Conservation (phyloP, 1,140 invertebrate species). For the Pogonomyrmex californicus region DNA sequence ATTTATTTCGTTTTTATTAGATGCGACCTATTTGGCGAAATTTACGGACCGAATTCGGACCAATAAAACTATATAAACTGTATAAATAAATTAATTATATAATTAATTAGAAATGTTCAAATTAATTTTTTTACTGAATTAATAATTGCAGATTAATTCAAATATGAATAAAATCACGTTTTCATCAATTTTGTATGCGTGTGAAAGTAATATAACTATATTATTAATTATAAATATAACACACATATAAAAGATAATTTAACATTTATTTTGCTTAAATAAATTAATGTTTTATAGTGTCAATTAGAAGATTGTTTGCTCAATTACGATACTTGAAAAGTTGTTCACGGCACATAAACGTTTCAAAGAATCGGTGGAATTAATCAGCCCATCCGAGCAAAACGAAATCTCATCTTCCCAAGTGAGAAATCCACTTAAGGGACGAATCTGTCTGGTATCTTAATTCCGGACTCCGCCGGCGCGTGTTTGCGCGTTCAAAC, state of each 20-base stretch:
- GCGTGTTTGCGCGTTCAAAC: slow-evolving; percentile 36
- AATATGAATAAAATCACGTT: neutral
- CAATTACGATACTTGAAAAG: neutral
- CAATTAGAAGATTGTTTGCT: neutral
- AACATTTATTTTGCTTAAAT: slow-evolving; percentile 13
- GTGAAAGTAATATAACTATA: neutral
- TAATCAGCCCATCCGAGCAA: slow-evolving; percentile 64
- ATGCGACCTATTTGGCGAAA: neutral
- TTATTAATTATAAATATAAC: neutral
- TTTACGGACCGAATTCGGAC: too few relatives aligned
- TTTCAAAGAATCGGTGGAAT: slow-evolving; percentile 64
- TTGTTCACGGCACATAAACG: slow-evolving; percentile 37
- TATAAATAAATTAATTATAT: neutral
- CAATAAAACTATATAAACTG: neutral
- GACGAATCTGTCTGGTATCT: slow-evolving; percentile 67
- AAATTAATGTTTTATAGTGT: neutral
- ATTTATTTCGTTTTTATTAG: slow-evolving; percentile 12
- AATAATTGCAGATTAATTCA: neutral
- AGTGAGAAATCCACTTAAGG: slow-evolving; percentile 64
- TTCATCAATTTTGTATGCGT: neutral
- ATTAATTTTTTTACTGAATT: neutral
- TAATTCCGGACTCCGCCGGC: slow-evolving; percentile 63
- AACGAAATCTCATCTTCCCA: slow-evolving; percentile 42
- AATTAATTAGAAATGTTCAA: neutral
- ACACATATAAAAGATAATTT: neutral